Evolutionary conservation across 2,113 vertebrate genomes (phyloP), one percentile per base, ranked within the genome.

Genomic region (Halcyon malimbica): DNA sequence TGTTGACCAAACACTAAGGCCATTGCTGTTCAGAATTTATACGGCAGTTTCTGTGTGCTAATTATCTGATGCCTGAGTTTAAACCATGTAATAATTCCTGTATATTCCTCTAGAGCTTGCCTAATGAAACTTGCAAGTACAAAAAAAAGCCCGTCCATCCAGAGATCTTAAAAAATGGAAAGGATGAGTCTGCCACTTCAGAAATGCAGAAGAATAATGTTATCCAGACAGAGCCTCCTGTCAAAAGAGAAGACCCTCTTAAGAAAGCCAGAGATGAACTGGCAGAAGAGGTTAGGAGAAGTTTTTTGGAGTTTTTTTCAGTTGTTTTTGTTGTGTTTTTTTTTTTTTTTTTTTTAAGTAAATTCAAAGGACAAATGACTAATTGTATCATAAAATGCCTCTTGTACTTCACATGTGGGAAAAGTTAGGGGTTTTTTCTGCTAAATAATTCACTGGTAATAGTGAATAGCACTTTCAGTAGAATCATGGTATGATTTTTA

Each of bases 221-320:
- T 33, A 41, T 5, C 24, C 68, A 44, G 54, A 17, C 15, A 31
- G 13, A 44, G 15, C 67, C 35, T 33, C 19, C 50, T 48, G 29
- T 76, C 26, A 48, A 63, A 74, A 75, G 65, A 21, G 77, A 87
- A 5, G 51, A 96, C 33, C 14, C 16, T 28, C 86, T 97, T 59
- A 57, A 96, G 59, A 97, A 94, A 90, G 89, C 93, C 70, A 90
- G 67, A 91, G 97, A 98, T 42, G 82, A 95, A 24, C 73, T 98
- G 64, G 97, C 96, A 78, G 98, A 98, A 93, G 83, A 98, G 97
- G 98, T 98, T 87, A 96, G 94, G 59, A 93, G 86, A 42, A 84
- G 11, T 59, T 33, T 33, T 48, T 20, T 16, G 41, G 44, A 9
- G 5, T 57, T 56, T 80, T 73, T 33, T 51, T 25, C 35, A 35